Evolutionary conservation across 2,113 vertebrate species (phyloP).

Genomic region (Fulica atra): DNA sequence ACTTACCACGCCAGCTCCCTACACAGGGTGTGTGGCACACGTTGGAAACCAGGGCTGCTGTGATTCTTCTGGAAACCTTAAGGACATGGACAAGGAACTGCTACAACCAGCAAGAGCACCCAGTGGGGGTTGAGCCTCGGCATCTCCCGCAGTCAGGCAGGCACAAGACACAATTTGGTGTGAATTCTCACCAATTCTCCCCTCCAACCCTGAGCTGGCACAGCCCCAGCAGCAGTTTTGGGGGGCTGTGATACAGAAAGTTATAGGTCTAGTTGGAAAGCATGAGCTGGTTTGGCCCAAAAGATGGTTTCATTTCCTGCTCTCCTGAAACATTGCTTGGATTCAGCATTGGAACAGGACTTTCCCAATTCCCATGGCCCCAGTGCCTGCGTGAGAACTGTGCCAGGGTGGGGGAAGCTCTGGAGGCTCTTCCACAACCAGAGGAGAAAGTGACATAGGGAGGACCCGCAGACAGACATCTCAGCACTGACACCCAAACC

Average conservation of each 20-base stretch:
- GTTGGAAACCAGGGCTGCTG: background rate
- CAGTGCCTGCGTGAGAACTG: background rate
- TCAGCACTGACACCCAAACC: too few relatives aligned
- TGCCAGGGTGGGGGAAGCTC: background rate
- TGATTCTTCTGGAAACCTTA: background rate
- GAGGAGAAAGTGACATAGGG: background rate
- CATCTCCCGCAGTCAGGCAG: background rate
- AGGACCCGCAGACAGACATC: background rate
- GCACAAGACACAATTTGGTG: background rate
- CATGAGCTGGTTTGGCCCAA: accelerated
- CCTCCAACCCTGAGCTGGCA: background rate
- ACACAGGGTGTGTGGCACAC: background rate
- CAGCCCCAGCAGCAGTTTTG: background rate
- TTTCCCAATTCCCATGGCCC: background rate
- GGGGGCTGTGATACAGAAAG: background rate
- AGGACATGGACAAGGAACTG: background rate
- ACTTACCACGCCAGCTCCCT: background rate
- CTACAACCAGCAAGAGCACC: background rate
- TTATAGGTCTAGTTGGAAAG: background rate
- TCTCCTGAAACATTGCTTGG: background rate
- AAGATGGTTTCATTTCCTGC: background rate
- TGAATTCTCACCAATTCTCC: background rate
- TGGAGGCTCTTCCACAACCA: background rate
- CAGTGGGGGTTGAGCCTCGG: background rate
- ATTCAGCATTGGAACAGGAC: background rate